Evolutionary conservation across 2,888 invertebrate genomes (phyloP).

Genomic region (Drosophila mayaguana): DNA sequence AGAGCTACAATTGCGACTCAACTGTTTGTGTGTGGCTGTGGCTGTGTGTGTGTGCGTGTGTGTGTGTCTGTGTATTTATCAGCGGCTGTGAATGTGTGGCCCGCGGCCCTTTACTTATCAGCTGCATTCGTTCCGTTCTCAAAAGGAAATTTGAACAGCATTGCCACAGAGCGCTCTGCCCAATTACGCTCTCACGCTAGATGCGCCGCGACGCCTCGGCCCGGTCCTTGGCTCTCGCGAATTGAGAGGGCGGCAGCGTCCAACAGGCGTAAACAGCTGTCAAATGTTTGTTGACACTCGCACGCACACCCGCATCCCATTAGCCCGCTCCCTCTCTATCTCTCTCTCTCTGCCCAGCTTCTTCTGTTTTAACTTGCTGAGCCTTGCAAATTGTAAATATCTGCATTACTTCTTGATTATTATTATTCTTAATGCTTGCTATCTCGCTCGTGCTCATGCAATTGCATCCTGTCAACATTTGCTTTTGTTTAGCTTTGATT

Average conservation of each 20-base stretch:
- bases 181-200: neutral
- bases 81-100: slow-evolving; percentile 22
- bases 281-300: slow-evolving; percentile 64
- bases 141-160: slow-evolving; percentile 35
- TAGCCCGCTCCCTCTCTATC: neutral
- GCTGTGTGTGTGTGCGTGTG: neutral
- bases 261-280: slow-evolving; percentile 79
- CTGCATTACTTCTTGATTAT: slow-evolving; percentile 6
- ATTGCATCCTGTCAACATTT: slow-evolving; percentile 45
- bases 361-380: neutral
- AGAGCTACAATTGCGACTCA: slow-evolving; percentile 20
- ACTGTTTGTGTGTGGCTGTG: neutral
- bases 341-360: neutral
- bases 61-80: slow-evolving; percentile 37
- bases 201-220: neutral
- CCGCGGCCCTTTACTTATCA: slow-evolving; percentile 56
- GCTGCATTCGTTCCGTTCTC: slow-evolving; percentile 49
- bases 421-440: slow-evolving; percentile 1
- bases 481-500: slow-evolving; percentile 33
- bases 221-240: slow-evolving; percentile 32
- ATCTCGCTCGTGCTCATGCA: slow-evolving; percentile 22
- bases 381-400: slow-evolving; percentile 42
- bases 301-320: slow-evolving; percentile 13
- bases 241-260: slow-evolving; percentile 48
- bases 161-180: slow-evolving; percentile 30